A percentile compares a stretch with the other conserved stretches of the same genome.
These are phyloP conservation scores for Xiphorhynchus elegans DNA, from an alignment of 2,113 vertebrate genomes.

Conservation along the genomic window DNA sequence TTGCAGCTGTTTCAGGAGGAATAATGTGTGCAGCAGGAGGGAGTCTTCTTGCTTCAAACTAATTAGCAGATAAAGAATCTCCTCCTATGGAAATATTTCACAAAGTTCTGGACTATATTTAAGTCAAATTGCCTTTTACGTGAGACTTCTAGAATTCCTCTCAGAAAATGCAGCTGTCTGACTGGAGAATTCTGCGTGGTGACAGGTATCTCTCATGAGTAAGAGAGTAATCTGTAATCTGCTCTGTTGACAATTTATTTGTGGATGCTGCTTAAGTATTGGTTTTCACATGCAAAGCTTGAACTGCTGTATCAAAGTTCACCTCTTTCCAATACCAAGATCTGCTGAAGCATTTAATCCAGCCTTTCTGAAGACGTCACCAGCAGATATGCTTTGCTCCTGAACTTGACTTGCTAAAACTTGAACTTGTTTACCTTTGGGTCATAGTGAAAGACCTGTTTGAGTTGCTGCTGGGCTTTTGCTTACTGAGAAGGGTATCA, in stretches of 20 bases:
- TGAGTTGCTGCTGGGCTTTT: slow-evolving; percentile 2
- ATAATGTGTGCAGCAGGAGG: neutral
- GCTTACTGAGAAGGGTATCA: neutral
- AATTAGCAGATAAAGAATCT: neutral
- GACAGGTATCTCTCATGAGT: neutral
- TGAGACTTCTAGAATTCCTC: neutral
- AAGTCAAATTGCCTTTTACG: neutral
- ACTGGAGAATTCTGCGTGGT: neutral
- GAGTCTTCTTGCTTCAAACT: neutral
- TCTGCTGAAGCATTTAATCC: neutral
- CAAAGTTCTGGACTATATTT: neutral
- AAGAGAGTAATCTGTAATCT: neutral
- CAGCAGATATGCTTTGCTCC: neutral
- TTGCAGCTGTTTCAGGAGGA: neutral
- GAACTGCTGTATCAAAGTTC: neutral
- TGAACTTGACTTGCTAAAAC: neutral
- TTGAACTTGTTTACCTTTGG: neutral
- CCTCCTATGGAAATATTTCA: neutral
- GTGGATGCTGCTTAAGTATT: neutral
- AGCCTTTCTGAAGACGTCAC: neutral
- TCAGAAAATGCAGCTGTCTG: neutral
- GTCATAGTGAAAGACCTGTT: neutral
- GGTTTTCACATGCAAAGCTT: neutral
- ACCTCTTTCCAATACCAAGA: neutral
- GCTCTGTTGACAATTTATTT: neutral